These are phyloP conservation scores for Tringa solitaria DNA, from an alignment of 2,113 vertebrate species.

Conservation along the genomic window DNA sequence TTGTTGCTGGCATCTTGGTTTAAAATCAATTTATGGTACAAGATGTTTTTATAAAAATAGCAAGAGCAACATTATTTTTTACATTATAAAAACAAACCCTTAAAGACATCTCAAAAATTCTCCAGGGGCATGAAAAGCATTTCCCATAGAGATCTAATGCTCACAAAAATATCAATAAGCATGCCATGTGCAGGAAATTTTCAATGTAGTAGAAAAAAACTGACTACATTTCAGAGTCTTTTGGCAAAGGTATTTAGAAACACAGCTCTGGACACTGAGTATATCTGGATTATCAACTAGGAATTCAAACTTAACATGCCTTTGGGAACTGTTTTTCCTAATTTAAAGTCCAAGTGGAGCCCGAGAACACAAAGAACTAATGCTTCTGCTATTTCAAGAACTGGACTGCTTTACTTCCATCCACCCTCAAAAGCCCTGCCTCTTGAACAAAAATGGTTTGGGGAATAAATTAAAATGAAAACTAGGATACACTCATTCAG, in stretches of 20 bases:
- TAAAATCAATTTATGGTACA: neutral
- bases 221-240: neutral
- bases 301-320: constrained; percentile 1
- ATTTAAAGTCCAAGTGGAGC: neutral
- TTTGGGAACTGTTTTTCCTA: constrained; percentile 8
- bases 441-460: neutral
- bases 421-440: neutral
- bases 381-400: constrained; percentile 33
- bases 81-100: neutral
- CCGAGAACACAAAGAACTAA: constrained; percentile 18
- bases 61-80: neutral
- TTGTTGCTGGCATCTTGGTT: neutral
- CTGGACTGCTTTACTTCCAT: constrained; percentile 20
- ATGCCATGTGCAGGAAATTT: neutral
- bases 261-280: neutral
- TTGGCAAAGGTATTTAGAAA: constrained; percentile 24
- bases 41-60: neutral
- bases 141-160: neutral
- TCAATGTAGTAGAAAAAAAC: neutral
- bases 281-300: constrained; percentile 14
- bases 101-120: constrained; percentile 11
- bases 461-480: neutral
- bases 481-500: neutral
- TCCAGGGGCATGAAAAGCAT: neutral
- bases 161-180: constrained; percentile 8